Conservation (phyloP, 2,888 invertebrate genomes). For the Epinotia ramella region DNA sequence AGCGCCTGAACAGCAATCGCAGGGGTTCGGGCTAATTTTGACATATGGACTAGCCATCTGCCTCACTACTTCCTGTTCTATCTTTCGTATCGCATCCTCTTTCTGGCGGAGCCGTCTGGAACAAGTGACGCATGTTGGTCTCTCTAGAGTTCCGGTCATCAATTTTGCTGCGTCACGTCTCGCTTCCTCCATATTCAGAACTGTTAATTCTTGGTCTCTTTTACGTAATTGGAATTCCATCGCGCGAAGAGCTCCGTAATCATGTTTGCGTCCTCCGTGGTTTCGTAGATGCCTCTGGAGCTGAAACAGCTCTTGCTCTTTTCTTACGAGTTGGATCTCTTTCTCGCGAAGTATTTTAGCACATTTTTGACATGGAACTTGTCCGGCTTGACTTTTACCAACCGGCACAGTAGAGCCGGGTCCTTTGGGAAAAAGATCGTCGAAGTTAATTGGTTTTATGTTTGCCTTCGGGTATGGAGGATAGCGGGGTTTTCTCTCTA, state of each 20-base stretch:
- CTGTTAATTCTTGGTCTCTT: slow-evolving; percentile 17
- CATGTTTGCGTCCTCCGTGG: slow-evolving; percentile 16
- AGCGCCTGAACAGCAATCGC: slow-evolving; percentile 15
- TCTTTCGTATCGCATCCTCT: background rate
- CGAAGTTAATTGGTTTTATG: slow-evolving; percentile 13
- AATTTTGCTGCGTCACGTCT: background rate
- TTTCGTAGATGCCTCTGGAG: slow-evolving; percentile 1
- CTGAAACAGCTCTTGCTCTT: slow-evolving; percentile 4
- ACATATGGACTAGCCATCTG: slow-evolving; percentile 31
- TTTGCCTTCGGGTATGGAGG: slow-evolving; percentile 12
- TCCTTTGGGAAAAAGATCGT: slow-evolving; percentile 1
- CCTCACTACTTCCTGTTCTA: slow-evolving; percentile 19
- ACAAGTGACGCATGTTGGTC: background rate
- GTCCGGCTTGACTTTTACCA: background rate
- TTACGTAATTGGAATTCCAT: slow-evolving; percentile 12
- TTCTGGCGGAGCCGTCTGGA: background rate
- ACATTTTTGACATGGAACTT: slow-evolving; percentile 4
- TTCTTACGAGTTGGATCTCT: slow-evolving; percentile 22
- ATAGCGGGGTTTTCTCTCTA: slow-evolving; percentile 7
- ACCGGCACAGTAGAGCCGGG: background rate
- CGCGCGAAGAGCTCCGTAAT: slow-evolving; percentile 5
- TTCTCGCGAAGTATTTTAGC: slow-evolving; percentile 17
- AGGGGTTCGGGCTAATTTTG: slow-evolving; percentile 11
- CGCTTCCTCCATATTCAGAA: slow-evolving; percentile 7
- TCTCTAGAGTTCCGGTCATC: background rate